Percentiles rank a stretch among this genome's conserved stretches.
phyloP scores from a whole-genome alignment of 2,888 invertebrate genomes.

The Andrena dorsata region DNA sequence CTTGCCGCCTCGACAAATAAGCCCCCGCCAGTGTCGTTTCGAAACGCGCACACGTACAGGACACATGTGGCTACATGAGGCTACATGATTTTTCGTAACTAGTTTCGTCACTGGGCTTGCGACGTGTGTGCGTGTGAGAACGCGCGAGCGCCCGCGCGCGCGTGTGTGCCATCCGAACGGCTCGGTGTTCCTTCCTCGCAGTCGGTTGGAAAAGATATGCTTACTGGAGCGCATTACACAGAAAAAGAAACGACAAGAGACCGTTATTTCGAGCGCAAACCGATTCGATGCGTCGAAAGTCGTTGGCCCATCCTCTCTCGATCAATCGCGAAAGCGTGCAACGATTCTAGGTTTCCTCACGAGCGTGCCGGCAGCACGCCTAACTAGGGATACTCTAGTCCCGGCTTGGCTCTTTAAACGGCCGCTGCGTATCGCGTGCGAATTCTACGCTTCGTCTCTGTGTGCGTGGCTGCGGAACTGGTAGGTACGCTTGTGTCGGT shows the following conservation, averaged over 20 bases:
- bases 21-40: slow-evolving; percentile 21
- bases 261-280: slow-evolving; percentile 60
- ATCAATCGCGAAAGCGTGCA: slow-evolving; percentile 62
- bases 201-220: slow-evolving; percentile 40
- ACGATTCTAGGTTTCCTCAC: slow-evolving; percentile 47
- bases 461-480: slow-evolving; percentile 41
- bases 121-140: slow-evolving; percentile 9
- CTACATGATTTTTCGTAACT: background rate
- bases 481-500: slow-evolving; percentile 29
- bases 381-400: slow-evolving; percentile 68
- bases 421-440: slow-evolving; percentile 69
- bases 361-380: slow-evolving; percentile 69
- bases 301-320: slow-evolving; percentile 39
- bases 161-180: background rate
- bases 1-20: background rate
- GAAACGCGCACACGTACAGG: slow-evolving; percentile 27
- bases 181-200: slow-evolving; percentile 19
- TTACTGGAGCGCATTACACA: slow-evolving; percentile 50
- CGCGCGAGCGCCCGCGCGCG: background rate
- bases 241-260: slow-evolving; percentile 23
- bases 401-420: slow-evolving; percentile 74
- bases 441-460: slow-evolving; percentile 43
- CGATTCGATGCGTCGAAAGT: slow-evolving; percentile 56
- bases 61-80: background rate
- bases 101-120: background rate